These are phyloP conservation scores for Thereva nobilitata DNA, from an alignment of 2,888 invertebrate genomes.

Conservation along the genomic window DNA sequence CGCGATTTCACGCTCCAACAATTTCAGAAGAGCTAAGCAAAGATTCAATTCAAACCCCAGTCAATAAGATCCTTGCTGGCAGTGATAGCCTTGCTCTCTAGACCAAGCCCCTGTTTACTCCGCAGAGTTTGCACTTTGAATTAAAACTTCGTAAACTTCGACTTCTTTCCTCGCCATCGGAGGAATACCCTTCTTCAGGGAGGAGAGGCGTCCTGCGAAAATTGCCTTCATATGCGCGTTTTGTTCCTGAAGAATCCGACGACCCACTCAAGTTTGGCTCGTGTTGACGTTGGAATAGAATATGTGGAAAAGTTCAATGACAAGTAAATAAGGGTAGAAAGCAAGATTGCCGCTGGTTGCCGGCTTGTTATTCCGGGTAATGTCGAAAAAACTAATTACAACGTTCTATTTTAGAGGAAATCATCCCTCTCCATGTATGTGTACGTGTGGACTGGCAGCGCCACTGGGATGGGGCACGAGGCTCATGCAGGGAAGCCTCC, in stretches of 20 bases:
- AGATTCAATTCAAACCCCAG: constrained; percentile 48
- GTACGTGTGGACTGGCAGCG: too few relatives aligned
- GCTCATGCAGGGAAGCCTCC: constrained; percentile 9
- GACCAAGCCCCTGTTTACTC: constrained; percentile 31
- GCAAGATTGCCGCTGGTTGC: background rate
- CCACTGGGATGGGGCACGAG: background rate
- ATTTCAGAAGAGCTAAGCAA: constrained; percentile 56
- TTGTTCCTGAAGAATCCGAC: background rate
- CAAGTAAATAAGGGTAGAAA: background rate
- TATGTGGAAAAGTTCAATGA: constrained; percentile 22
- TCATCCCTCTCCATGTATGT: too few relatives aligned
- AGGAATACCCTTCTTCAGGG: background rate
- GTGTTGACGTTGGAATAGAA: constrained; percentile 29
- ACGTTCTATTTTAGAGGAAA: background rate
- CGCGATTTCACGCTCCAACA: constrained; percentile 57
- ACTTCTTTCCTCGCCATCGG: constrained; percentile 10
- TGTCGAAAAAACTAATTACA: constrained; percentile 21
- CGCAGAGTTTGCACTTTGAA: constrained; percentile 33
- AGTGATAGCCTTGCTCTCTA: constrained; percentile 38
- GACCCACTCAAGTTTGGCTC: constrained; percentile 23
- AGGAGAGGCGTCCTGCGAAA: background rate
- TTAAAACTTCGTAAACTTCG: constrained; percentile 33
- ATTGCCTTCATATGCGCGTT: constrained; percentile 23
- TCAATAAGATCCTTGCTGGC: constrained; percentile 44
- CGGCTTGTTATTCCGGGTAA: background rate